phyloP scores from a whole-genome alignment of 2,888 invertebrate species.

The Lamellibrachia satsuma region DNA sequence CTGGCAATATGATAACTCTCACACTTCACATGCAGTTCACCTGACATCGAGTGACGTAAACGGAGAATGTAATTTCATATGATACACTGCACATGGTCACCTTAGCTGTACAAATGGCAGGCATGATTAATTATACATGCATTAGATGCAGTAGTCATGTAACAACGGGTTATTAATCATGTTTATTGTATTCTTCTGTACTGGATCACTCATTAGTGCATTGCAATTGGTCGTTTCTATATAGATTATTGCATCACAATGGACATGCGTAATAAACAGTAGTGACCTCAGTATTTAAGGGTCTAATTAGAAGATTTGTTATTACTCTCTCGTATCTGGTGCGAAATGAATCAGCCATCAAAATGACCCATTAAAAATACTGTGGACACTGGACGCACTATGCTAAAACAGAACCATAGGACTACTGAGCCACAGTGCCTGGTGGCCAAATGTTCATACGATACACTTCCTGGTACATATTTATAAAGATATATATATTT shows the following conservation, averaged over 20 bases:
- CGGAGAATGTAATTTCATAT: background rate
- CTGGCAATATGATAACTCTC: no score
- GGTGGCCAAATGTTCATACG: background rate
- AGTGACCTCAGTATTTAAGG: no score
- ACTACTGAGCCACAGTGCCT: background rate
- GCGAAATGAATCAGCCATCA: no score
- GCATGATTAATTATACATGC: background rate
- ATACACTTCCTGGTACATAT: background rate
- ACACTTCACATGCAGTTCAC: no score
- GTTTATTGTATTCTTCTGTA: background rate
- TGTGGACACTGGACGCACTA: no score
- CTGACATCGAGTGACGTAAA: background rate
- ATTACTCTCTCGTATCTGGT: no score
- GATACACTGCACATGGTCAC: no score
- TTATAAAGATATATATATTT: background rate
- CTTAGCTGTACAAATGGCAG: no score
- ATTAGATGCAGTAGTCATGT: background rate
- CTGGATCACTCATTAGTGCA: background rate
- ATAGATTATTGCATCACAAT: background rate
- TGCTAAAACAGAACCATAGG: no score
- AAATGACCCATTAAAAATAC: no score
- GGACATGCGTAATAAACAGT: no score
- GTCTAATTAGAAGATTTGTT: no score
- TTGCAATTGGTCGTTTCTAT: background rate
- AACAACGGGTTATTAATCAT: background rate